A percentile compares a stretch with the other conserved stretches of the same genome.
These are phyloP conservation scores for Hyles lineata DNA, from an alignment of 2,888 invertebrate genomes.

Conservation along the genomic window DNA sequence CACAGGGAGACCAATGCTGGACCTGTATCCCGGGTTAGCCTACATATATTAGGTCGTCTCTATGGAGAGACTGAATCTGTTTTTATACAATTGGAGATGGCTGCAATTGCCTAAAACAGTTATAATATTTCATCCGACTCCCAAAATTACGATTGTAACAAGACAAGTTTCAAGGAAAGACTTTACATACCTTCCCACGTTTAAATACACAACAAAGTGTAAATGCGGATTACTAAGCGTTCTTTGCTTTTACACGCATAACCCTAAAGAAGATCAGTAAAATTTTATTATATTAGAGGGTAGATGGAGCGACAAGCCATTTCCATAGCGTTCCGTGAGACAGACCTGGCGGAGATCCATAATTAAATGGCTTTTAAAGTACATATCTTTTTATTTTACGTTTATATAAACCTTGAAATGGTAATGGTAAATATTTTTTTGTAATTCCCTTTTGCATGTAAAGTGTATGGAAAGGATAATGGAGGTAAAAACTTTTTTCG, in stretches of 20 bases:
- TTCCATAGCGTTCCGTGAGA: constrained; percentile 12
- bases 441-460: no score
- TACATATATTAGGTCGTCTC: not conserved
- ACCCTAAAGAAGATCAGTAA: constrained; percentile 20
- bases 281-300: constrained; percentile 21
- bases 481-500: no score
- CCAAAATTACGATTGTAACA: no score
- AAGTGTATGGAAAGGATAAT: no score
- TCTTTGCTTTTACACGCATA: constrained; percentile 7
- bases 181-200: not conserved
- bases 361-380: not conserved
- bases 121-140: no score
- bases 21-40: not conserved
- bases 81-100: no score
- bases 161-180: not conserved
- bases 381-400: not conserved
- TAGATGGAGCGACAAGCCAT: constrained; percentile 25
- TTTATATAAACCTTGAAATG: not conserved
- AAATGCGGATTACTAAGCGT: constrained; percentile 16
- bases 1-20: not conserved
- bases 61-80: no score
- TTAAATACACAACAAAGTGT: not conserved
- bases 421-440: no score
- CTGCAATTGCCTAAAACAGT: no score
- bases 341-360: not conserved